Evolutionary conservation across 2,888 invertebrate species (phyloP), one percentile per base, ranked within the genome.

Genomic region (Machimus atricapillus): DNA sequence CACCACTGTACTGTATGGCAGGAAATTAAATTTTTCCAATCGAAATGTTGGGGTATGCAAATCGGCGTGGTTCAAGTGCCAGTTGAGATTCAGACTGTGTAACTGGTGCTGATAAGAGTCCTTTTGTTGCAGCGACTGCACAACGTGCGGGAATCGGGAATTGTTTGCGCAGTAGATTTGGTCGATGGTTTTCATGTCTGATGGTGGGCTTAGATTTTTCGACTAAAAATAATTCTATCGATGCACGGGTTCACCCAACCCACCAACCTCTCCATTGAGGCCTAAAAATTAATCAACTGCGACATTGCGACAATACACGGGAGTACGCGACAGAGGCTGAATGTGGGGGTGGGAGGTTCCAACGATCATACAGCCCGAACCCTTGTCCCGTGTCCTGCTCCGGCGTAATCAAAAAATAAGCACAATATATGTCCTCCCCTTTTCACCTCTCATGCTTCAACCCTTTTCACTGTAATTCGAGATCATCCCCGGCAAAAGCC

Each of bases 341-440:
- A 74, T 46, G 46, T 5, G 74, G 31, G 31, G 27, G 66, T 23
- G 2, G 74, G 27, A 12, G 34, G n/a, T 34, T 16, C 14, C 14
- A 23, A 16, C 76, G 40, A 76, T 40, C 76, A 34, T 34, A 76
- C 19, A 52, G 0, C 43, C 43, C 40, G 7, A 23, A 37, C 40
- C 37, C 34, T 16, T 76, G 37, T 34, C 16, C 56, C 43, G 14
- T 77, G 37, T 56, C 37, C 52, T 77, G 52, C 19, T 43, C 19
- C 23, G 56, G 52, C 77, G 86, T 86, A 86, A 86, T 86, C 86
- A 86, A 86, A 86, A 86, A 86, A 86, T 86, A 86, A 86, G 86
- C 86, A 86, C 77, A 86, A 77, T 86, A 76, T 86, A 86, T 46
- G 86, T 37, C 52, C 34, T 86, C 77, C 86, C 77, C 77, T 77